Evolutionary conservation across 2,888 invertebrate species (phyloP).

Genomic region (Polydrusus cervinus): DNA sequence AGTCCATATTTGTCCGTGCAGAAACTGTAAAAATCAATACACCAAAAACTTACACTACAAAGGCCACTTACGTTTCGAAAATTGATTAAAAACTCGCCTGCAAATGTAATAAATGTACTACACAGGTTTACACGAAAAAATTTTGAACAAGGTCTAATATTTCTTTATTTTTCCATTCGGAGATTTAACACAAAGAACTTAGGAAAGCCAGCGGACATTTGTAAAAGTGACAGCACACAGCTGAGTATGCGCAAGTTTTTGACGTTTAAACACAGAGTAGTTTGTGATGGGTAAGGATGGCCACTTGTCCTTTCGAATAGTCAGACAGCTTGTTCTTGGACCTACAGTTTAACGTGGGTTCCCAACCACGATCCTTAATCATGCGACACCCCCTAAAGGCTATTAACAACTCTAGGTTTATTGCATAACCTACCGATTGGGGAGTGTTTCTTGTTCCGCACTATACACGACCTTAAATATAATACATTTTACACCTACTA

Average conservation of each 20-base stretch:
- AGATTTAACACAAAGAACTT: constrained; percentile 16
- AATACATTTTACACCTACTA: no score
- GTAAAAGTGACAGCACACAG: not conserved
- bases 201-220: not conserved
- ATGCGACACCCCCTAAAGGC: no score
- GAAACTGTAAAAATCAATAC: constrained; percentile 52
- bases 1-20: constrained; percentile 49
- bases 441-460: no score
- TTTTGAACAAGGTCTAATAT: not conserved
- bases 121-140: constrained; percentile 20
- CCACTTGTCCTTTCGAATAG: no score
- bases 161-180: constrained; percentile 1
- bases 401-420: no score
- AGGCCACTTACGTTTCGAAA: constrained; percentile 47
- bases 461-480: no score
- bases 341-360: no score
- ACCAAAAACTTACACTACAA: constrained; percentile 50
- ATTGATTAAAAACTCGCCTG: constrained; percentile 24
- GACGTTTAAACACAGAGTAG: not conserved
- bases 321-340: no score
- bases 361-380: no score
- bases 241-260: constrained; percentile 2
- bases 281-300: no score
- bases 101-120: constrained; percentile 3
- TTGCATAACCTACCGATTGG: no score